Conservation (phyloP, 2,888 invertebrate species). For the Chymomyza fuscimana region DNA sequence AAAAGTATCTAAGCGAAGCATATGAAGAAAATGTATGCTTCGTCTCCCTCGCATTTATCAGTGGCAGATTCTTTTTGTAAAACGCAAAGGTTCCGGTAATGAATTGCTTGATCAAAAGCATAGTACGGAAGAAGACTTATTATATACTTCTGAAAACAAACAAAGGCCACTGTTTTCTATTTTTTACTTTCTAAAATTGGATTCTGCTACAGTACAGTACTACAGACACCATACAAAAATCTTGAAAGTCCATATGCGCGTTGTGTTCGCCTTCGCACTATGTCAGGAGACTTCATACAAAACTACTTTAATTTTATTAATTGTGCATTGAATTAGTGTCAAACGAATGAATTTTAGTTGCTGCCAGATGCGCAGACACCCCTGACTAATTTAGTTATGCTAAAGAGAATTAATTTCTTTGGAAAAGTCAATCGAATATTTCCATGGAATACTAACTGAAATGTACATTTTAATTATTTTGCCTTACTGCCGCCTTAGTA, state of each 20-base stretch:
- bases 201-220: too few species aligned
- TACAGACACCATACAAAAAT: too few species aligned
- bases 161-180: too few species aligned
- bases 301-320: conserved; percentile 27
- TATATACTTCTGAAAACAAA: too few species aligned
- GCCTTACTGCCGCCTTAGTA: neutral
- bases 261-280: neutral
- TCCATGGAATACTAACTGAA: neutral
- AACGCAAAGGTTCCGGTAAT: too few species aligned
- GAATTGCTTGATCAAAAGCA: too few species aligned
- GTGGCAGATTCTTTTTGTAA: too few species aligned
- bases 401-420: neutral
- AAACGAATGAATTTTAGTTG: conserved; percentile 23
- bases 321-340: conserved; percentile 42
- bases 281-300: neutral
- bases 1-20: too few species aligned
- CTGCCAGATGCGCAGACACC: neutral
- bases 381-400: neutral
- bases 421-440: neutral
- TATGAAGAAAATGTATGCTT: too few species aligned
- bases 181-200: too few species aligned
- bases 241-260: neutral
- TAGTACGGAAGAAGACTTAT: too few species aligned
- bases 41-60: too few species aligned
- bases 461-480: neutral